Conservation (phyloP, 2,888 invertebrate genomes). For the Xylota sylvarum region DNA sequence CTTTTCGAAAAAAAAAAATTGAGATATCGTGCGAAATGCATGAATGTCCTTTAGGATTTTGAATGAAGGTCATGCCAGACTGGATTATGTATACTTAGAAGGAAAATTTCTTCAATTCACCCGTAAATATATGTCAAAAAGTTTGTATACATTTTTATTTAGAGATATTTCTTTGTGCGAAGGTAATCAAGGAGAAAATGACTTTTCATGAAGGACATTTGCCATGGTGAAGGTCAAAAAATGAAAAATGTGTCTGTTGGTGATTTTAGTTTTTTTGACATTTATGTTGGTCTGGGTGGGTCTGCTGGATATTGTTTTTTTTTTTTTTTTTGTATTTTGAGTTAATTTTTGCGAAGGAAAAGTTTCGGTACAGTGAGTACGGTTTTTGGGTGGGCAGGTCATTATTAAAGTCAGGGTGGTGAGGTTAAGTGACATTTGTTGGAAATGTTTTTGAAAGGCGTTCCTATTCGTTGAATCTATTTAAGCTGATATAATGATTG, state of each 20-base stretch:
- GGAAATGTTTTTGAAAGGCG: neutral
- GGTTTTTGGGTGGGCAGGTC: neutral
- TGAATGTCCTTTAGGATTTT: constrained; percentile 65
- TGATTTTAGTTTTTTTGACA: neutral
- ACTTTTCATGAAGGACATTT: constrained; percentile 65
- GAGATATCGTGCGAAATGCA: constrained; percentile 64
- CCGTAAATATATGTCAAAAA: constrained; percentile 57
- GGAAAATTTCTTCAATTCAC: constrained; percentile 30
- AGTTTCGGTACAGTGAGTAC: neutral
- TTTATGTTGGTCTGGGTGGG: neutral
- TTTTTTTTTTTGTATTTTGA: constrained; percentile 9
- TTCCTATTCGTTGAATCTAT: neutral
- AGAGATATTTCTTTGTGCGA: constrained; percentile 42
- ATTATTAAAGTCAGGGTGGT: neutral
- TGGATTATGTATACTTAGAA: constrained; percentile 49
- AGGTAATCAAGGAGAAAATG: constrained; percentile 72
- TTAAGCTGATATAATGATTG: neutral
- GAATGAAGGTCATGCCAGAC: constrained; percentile 63
- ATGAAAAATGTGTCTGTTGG: constrained; percentile 60
- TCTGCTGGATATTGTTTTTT: constrained; percentile 1
- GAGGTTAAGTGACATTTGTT: constrained; percentile 1
- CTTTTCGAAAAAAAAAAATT: constrained; percentile 43
- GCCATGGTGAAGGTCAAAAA: constrained; percentile 60
- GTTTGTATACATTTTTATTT: constrained; percentile 31
- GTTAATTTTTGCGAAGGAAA: neutral